Base-by-base conservation (phyloP, 1,140 invertebrate genomes). In the Drosophila pruinosa region DNA sequence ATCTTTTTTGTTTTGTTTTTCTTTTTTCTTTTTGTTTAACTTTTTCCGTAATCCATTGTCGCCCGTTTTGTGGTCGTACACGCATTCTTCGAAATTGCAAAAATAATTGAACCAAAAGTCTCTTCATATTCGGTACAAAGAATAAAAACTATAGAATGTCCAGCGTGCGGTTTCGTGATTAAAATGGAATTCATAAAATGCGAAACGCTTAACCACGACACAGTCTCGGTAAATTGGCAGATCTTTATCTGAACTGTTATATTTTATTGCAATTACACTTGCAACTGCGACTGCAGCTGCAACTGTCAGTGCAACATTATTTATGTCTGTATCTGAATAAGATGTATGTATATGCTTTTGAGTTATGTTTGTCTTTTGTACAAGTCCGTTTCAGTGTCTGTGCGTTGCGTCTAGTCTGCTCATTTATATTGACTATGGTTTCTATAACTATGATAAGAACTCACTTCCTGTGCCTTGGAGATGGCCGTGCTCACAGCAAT, bases 371-470 rank as follows among this genome's bases (percentile, higher is more conserved):
- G n/a, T 58, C 6, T 62, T 50, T 34, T 67, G 2, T 47, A 19
- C 38, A 68, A 61, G 38, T 52, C 53, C 54, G 26, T 61, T 22
- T 58, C 50, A 39, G 7, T 28, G 12, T 50, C 14, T 58, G 50
- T 71, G 65, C 54, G 67, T 52, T 57, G 22, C 64, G 52, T 62
- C 28, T 50, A 56, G 65, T 74, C 56, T 61, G 61, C 82, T 82
- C 70, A 77, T 82, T 90, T 90, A 86, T 90, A 90, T 90, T 90
- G 89, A 89, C 89, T 90, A 90, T 90, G 81, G 70, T 90, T 90
- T 90, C 89, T 90, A 90, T 89, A 90, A 88, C 89, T 90, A 90
- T 90, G 74, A 88, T 90, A 90, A 90, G 89, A 89, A 91, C 90
- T 89, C 90, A 91, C 90, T 90, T 91, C 90, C 88, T 91, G 90